Base-by-base conservation (phyloP, 2,888 invertebrate genomes). In the Meteorus colon region DNA sequence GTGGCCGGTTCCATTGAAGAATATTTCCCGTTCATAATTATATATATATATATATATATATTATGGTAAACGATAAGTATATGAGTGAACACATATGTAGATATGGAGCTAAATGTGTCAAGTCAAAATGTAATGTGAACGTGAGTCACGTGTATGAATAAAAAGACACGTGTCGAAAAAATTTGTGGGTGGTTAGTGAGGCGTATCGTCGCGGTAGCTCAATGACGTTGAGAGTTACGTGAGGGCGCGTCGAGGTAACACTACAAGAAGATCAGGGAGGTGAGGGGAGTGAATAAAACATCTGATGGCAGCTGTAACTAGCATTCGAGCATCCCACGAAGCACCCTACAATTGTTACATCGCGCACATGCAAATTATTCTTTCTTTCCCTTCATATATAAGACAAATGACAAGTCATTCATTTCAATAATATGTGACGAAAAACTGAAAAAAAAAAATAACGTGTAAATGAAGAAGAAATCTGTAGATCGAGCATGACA, bases 121-220 rank as follows among this genome's bases (percentile, higher is more conserved):
- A 65, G 75, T 65, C 41, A 65, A 65, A 27, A 69, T 71, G 71
- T 80, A 79, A 79, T 83, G 84, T 81, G 84, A 86, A 86, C 79
- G 80, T 79, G 76, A 82, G 79, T 45, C 73, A 75, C 76, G 76
- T 77, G 73, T 79, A 83, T 87, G 86, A 88, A 88, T 88, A 86
- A 85, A 84, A 75, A 77, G 81, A 84, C 86, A 85, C 82, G 86
- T 85, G 87, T 79, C 82, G 83, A 80, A 84, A 86, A 86, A 83
- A 83, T 79, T 85, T 82, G 85, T 86, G 86, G 86, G 87, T 87
- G 88, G 87, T 87, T 87, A 87, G 88, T 86, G 87, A 84, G 86
- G 84, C 87, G 86, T 86, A 84, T 82, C 85, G 81, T 78, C 82
- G 79, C 79, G 82, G 71, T 63, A 83, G 82, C 82, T 82, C 80